Base-by-base conservation (phyloP, 2,797 vertebrate species). In the Acanthurus lineatus region DNA sequence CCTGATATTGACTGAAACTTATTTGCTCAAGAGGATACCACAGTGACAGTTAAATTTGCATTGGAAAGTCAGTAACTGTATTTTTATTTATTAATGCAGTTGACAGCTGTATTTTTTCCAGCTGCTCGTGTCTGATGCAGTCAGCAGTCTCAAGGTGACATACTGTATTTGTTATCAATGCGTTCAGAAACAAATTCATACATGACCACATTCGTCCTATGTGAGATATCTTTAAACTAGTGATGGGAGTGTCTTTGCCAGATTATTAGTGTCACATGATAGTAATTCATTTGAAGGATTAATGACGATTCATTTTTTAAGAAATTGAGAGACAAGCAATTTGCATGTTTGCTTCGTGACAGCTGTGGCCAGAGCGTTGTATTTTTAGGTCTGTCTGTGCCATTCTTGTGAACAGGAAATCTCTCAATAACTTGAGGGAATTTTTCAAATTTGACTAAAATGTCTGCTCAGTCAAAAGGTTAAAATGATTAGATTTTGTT, bases 101-200 rank as follows among this genome's bases (percentile, higher is more conserved):
- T 65, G 32, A 65, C 10, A 52, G 20, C 32, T 44, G 22, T 32
- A 32, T 25, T 32, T 42, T 42, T 67, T 72, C 28, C 44, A 56
- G 14, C 53, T 32, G 15, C 44, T 74, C 19, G 15, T 53, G 52
- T 20, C 20, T 60, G 54, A 77, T 28, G 5, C 15, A 32, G n/a
- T 32, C 17, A 69, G 73, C 7, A 22, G 19, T 66, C 25, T 60
- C 51, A 69, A 61, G 61, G 14, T 59, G 48, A 60, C 47, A 10
- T 40, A 22, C 32, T 69, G 44, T 38, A 38, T 69, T 64, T 59
- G 61, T 53, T 3, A 19, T 7, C 54, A 2, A 57, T 47, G 17
- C 6, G 9, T 61, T 11, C 22, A 66, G 28, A 25, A 38, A 49
- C 22, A 52, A 11, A 48, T 54, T 71, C 16, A 28, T 32, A 32